A percentile compares a stretch with the other conserved stretches of the same genome.
Conservation (phyloP, 2,797 vertebrate genomes). For the Kryptopterus vitreolus region DNA sequence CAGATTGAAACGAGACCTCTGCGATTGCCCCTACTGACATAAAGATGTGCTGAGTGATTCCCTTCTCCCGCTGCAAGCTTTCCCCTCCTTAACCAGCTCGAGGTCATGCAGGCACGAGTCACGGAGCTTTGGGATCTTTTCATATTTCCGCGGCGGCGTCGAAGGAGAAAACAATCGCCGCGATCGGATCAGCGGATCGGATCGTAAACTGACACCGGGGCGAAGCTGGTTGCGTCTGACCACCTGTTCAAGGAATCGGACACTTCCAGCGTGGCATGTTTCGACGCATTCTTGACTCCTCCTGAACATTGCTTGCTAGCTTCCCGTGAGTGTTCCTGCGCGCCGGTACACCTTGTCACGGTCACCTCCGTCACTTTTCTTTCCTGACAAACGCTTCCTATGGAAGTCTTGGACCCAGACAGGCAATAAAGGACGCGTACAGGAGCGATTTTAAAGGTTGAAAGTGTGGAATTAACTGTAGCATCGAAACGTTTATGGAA, state of each 20-base stretch:
- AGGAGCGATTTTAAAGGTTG: slow-evolving; percentile 48
- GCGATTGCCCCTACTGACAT: neutral
- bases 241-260: slow-evolving; percentile 70
- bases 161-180: slow-evolving; percentile 70
- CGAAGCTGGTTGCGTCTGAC: slow-evolving; percentile 62
- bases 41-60: slow-evolving; percentile 63
- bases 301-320: slow-evolving; percentile 64
- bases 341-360: slow-evolving; percentile 63
- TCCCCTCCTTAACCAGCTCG: slow-evolving; percentile 54
- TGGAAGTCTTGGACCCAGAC: slow-evolving; percentile 59
- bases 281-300: slow-evolving; percentile 69
- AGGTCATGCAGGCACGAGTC: slow-evolving; percentile 61
- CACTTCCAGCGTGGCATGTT: slow-evolving; percentile 62
- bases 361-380: slow-evolving; percentile 58
- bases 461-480: slow-evolving; percentile 65
- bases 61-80: slow-evolving; percentile 61
- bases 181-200: slow-evolving; percentile 69
- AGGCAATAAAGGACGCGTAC: slow-evolving; percentile 49
- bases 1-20: slow-evolving; percentile 1
- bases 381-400: slow-evolving; percentile 59
- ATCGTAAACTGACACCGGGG: slow-evolving; percentile 76
- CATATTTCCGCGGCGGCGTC: slow-evolving; percentile 72
- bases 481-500: slow-evolving; percentile 68
- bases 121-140: slow-evolving; percentile 67
- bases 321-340: slow-evolving; percentile 50